Evolutionary conservation across 2,888 invertebrate genomes (phyloP), one percentile per base, ranked within the genome.

Genomic region (Megalurothrips usitatus): DNA sequence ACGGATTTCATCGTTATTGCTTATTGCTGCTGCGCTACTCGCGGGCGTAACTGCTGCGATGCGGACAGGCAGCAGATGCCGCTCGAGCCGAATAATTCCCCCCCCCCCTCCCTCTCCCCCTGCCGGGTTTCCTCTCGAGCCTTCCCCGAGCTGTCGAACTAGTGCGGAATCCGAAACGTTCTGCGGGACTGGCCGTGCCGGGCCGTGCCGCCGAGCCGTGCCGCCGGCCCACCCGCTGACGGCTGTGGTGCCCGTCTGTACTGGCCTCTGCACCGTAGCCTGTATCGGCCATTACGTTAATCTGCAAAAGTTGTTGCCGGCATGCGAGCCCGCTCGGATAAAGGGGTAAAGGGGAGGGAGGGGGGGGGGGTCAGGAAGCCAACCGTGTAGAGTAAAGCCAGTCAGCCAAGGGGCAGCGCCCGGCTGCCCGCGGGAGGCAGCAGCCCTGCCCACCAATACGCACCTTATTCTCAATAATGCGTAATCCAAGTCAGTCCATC

Each of bases 251-350:
- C 34, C 34, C 34, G 2, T 43, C 34, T 43, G 34, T 6, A 43
- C 34, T 43, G 34, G 3, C 34, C 34, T 43, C 34, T 6, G 34
- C 34, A 6, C 34, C 34, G 34, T 43, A 58, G 58, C 6, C 68
- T 75, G 68, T 75, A 75, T 75, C 68, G 68, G 68, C 68, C 68
- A 75, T 75, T 26, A 75, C 68, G 68, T 75, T 75, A 75, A 75
- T 75, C 68, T 75, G 68, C 68, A 75, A 75, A 75, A 75, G 68
- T 75, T 75, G 68, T 75, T 26, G 68, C 68, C 68, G 68, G 68
- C 68, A 75, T 75, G 68, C 68, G 12, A 75, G 26, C 68, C 68
- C 68, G 68, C 68, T 26, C 12, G 26, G 68, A 26, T n/a, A 26
- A 1, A 26, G 26, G 68, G 68, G 68, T n/a, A 26, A 9, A 26